Conservation (phyloP, 1,140 invertebrate species). For the Atta cephalotes region DNA sequence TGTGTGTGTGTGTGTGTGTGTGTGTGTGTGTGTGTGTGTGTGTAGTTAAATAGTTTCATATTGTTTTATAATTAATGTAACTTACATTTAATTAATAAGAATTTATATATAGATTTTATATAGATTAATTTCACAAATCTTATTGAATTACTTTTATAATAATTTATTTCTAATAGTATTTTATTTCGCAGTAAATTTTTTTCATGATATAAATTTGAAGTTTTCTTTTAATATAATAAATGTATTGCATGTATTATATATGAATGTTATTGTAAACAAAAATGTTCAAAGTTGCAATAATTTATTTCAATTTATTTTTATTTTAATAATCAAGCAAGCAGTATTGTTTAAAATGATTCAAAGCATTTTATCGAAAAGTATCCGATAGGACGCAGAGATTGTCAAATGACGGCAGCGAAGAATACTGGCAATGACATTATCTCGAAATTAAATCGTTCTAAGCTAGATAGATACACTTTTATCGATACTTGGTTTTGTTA, state of each 20-base stretch:
- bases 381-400: neutral
- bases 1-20: too few relatives aligned
- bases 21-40: too few relatives aligned
- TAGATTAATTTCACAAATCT: neutral
- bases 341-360: neutral
- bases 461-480: constrained; percentile 51
- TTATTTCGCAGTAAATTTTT: neutral
- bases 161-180: neutral
- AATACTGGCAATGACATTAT: constrained; percentile 43
- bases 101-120: neutral
- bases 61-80: neutral
- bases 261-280: neutral
- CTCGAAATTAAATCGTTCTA: constrained; percentile 55
- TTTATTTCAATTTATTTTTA: neutral
- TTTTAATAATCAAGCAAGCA: neutral
- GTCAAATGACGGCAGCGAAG: neutral
- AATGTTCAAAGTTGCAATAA: neutral
- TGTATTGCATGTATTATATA: neutral
- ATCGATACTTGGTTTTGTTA: constrained; percentile 46
- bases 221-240: neutral
- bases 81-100: neutral
- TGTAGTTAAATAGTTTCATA: neutral
- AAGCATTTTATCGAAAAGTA: neutral
- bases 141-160: neutral
- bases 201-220: neutral